Percentiles rank a stretch among this genome's conserved stretches.
phyloP scores from a whole-genome alignment of 1,140 invertebrate genomes.

The Nephila pilipes region DNA sequence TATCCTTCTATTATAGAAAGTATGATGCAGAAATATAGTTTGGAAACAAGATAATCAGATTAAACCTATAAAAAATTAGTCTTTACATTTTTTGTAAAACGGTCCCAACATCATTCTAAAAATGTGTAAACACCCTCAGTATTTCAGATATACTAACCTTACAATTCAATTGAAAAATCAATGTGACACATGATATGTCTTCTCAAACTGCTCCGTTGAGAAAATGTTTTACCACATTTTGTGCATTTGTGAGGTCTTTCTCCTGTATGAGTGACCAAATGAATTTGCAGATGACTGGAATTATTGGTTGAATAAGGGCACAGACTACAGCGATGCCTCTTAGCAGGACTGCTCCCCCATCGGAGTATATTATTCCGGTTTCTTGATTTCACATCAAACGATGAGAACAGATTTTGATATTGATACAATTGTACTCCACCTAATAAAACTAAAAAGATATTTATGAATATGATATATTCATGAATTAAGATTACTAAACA shows the following conservation, averaged over 20 bases:
- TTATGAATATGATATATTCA: not conserved
- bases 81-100: no score
- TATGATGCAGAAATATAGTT: no score
- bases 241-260: constrained; percentile 63
- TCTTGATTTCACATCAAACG: constrained; percentile 70
- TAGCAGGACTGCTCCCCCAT: constrained; percentile 56
- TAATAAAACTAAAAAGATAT: constrained; percentile 66
- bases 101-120: no score
- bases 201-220: constrained; percentile 72
- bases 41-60: no score
- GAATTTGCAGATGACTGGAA: constrained; percentile 73
- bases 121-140: no score
- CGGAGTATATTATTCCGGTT: constrained; percentile 61
- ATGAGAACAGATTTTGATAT: constrained; percentile 63
- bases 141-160: not conserved
- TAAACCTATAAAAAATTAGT: no score
- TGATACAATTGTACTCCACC: constrained; percentile 62
- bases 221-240: constrained; percentile 70
- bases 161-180: constrained; percentile 52
- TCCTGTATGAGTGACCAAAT: constrained; percentile 65
- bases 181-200: constrained; percentile 70
- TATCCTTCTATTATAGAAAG: no score
- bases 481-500: no score
- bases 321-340: constrained; percentile 66
- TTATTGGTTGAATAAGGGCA: constrained; percentile 70